Evolutionary conservation across 2,797 vertebrate genomes (phyloP), one percentile per base, ranked within the genome.

Genomic region (Catamblyrhynchus diadema): DNA sequence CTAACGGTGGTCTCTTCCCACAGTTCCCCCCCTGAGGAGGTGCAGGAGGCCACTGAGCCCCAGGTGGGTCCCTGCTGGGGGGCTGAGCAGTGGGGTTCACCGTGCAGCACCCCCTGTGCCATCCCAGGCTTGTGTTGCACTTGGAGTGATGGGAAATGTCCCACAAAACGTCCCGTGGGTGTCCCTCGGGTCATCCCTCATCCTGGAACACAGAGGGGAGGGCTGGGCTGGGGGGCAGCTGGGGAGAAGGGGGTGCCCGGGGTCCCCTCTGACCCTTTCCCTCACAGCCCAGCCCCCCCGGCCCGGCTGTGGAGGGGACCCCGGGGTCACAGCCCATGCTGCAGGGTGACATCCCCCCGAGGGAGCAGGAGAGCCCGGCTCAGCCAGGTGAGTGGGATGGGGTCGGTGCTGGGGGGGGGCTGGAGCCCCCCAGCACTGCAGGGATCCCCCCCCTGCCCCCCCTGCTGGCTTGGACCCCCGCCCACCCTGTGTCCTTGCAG

Each of bases 21-120:
- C 85, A 94, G 88, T 12, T 35, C 28, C 47, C 15, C n/a, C 14
- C 1, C 16, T 0, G 81, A 66, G 33, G 70, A 86, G 48, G 45
- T 2, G 11, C 71, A 16, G 62, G 71, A 4, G 2, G 28, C 11
- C 1, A 0, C 65, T 1, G 54, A 72, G 66, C 57, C 47, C 54
- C 94, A 92, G 95, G 95, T 96, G 8, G 33, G 95, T 96, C 62
- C 18, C 51, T 19, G 61, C 6, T 1, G 19, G 6, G 25, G 30
- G 15, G 10, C 0, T n/a, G 48, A 41, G 33, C 35, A 10, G 64
- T 48, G 32, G 61, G n/a, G 39, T 4, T 19, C 80, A 22, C 48
- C 54, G 60, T 12, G 39, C 30, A 53, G 51, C 53, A 25, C 14
- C 50, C 4, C 2, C 27, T 1, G 28, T 0, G 9, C 25, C 53